Conservation (phyloP, 2,888 invertebrate genomes). For the Sinotaia quadrata region DNA sequence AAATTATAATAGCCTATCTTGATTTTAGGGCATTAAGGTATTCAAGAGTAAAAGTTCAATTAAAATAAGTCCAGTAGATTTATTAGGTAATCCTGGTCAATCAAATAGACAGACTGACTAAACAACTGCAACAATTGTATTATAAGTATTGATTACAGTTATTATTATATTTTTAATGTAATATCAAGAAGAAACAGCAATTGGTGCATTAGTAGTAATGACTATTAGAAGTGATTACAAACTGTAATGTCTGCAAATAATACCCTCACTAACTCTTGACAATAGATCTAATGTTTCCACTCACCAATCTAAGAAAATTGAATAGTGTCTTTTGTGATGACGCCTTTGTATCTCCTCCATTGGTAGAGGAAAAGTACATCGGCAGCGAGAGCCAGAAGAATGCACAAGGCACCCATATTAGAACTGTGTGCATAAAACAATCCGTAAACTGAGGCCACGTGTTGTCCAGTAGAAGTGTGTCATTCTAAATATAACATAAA, state of each 20-base stretch:
- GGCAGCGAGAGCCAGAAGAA: slow-evolving; percentile 26
- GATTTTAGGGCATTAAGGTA: background rate
- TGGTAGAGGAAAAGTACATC: slow-evolving; percentile 24
- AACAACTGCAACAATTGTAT: no score
- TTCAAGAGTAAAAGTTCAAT: background rate
- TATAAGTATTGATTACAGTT: no score
- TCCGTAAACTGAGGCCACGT: slow-evolving; percentile 32
- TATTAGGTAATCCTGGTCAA: no score
- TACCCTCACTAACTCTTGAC: no score
- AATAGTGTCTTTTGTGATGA: slow-evolving; percentile 21
- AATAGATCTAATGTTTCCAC: no score
- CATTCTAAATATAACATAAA: no score
- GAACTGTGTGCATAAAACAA: slow-evolving; percentile 33
- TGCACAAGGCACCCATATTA: slow-evolving; percentile 34
- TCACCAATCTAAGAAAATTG: slow-evolving; percentile 29
- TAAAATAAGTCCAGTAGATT: background rate
- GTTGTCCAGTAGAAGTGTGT: slow-evolving; percentile 23
- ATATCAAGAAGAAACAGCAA: no score
- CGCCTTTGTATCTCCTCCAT: background rate
- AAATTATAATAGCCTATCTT: background rate
- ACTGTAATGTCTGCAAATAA: no score
- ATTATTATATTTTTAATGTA: no score
- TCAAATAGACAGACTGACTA: no score
- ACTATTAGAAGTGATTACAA: no score
- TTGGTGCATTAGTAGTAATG: no score